These are phyloP conservation scores for Oligia strigilis DNA, from an alignment of 2,888 invertebrate species.

Conservation along the genomic window DNA sequence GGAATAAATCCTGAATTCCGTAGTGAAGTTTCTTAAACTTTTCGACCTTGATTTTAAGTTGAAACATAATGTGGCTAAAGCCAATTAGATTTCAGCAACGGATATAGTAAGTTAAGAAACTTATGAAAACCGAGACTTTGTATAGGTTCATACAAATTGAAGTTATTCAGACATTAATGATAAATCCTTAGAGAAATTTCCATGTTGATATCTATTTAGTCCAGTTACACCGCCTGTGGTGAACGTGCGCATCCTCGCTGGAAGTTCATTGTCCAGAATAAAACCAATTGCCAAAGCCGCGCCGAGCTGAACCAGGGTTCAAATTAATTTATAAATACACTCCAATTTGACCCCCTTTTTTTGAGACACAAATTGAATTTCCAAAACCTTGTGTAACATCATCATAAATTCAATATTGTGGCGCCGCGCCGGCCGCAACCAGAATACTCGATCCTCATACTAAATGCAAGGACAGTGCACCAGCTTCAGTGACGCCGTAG, in stretches of 20 bases:
- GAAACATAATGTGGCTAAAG: too few species aligned
- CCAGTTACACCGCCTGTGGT: too few species aligned
- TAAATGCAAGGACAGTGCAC: constrained; percentile 2
- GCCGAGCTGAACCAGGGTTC: not conserved
- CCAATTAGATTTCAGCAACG: too few species aligned
- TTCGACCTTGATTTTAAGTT: too few species aligned
- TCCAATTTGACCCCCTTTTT: not conserved
- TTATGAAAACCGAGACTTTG: too few species aligned
- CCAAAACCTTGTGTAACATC: not conserved
- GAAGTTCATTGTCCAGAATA: not conserved
- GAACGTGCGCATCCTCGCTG: not conserved
- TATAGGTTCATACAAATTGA: too few species aligned
- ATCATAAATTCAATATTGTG: constrained; percentile 26
- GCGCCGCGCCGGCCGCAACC: constrained; percentile 5
- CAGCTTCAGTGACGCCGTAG: not conserved
- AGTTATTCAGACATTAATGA: too few species aligned
- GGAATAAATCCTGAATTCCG: too few species aligned
- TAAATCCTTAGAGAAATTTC: too few species aligned
- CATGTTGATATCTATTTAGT: too few species aligned
- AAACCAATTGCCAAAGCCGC: not conserved
- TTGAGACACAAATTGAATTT: not conserved
- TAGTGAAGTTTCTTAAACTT: too few species aligned
- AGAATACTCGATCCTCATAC: constrained; percentile 27
- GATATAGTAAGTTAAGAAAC: too few species aligned
- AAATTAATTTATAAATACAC: constrained; percentile 10